Evolutionary conservation across 2,113 vertebrate genomes (phyloP), one percentile per base, ranked within the genome.

Genomic region (Furnarius figulus): DNA sequence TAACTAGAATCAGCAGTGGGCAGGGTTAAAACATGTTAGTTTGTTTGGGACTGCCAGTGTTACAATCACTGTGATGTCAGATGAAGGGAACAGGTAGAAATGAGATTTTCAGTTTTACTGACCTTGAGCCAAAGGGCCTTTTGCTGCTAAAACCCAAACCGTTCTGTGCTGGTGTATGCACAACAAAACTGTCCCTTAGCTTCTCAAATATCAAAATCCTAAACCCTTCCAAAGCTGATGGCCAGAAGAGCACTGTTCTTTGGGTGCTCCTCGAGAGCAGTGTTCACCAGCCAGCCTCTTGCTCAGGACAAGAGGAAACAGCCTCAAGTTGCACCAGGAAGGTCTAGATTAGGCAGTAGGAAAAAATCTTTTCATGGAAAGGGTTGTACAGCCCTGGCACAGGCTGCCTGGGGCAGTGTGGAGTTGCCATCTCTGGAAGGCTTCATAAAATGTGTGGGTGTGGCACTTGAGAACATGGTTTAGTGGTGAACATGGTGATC

Each of bases 221-320:
- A 74, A 78, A 33, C 20, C 16, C 9, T 70, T 78, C 37, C 55
- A 62, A 35, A 74, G 31, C 30, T 42, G 39, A 14, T 10, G 12
- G 65, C 86, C 23, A 47, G 81, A 8, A 66, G 71, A 74, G 63
- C 0, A 14, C 40, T 42, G 40, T 42, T 46, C 30, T 49, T 23
- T 15, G 47, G n/a, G 49, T n/a, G 8, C 53, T 58, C 16, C 0
- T 4, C 0, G 0, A 22, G 47, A 72, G 52, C 49, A 24, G 58
- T 18, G 50, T 61, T 59, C 47, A 4, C 35, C 59, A 10, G 16
- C n/a, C 55, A 58, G 28, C 35, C 62, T 31, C 39, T 27, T 33
- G 39, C 35, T 37, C 37, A 59, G 46, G 22, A 19, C 49, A 46
- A 67, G 44, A 35, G 42, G 62, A 37, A 77, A 68, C 27, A 52